A percentile compares a stretch with the other conserved stretches of the same genome.
These are phyloP conservation scores for Nesogale talazaci DNA, from an alignment of 2,113 vertebrate species.

Conservation along the genomic window DNA sequence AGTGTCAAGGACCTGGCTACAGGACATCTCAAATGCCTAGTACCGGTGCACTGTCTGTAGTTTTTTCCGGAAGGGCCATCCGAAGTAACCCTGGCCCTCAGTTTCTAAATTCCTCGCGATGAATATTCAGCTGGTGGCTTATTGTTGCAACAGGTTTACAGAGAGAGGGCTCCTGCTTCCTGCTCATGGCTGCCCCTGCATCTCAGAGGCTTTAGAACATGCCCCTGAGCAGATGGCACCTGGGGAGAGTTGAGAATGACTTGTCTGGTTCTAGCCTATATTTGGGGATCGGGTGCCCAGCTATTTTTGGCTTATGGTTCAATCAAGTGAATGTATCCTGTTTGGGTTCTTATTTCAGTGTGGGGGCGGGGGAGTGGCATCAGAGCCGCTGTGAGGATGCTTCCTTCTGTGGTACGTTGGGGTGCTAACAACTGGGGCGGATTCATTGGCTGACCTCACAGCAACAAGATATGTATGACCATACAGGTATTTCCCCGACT, in stretches of 20 bases:
- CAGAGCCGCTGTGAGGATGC: too few species aligned
- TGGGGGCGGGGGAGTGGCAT: too few species aligned
- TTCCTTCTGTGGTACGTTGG: not conserved
- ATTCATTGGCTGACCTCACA: not conserved
- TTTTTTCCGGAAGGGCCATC: not conserved
- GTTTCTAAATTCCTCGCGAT: conserved; percentile 42
- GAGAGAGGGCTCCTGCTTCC: conserved; percentile 26
- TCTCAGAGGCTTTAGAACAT: conserved; percentile 54
- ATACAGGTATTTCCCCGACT: not conserved
- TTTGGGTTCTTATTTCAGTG: too few species aligned
- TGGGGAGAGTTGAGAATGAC: conserved; percentile 30
- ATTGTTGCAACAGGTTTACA: not conserved
- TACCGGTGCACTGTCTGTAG: not conserved
- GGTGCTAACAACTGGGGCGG: not conserved
- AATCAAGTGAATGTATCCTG: not conserved
- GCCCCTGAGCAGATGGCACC: conserved; percentile 49
- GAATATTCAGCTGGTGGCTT: conserved; percentile 19
- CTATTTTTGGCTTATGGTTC: conserved; percentile 19
- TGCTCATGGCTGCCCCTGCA: not conserved
- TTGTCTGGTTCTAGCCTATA: conserved; percentile 46
- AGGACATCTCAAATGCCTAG: not conserved
- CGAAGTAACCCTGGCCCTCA: not conserved
- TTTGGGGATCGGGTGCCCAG: conserved; percentile 14
- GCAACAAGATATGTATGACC: too few species aligned
- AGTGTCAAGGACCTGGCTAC: not conserved